phyloP scores from a whole-genome alignment of 2,113 vertebrate genomes.

The Myrmophylax atrothorax region DNA sequence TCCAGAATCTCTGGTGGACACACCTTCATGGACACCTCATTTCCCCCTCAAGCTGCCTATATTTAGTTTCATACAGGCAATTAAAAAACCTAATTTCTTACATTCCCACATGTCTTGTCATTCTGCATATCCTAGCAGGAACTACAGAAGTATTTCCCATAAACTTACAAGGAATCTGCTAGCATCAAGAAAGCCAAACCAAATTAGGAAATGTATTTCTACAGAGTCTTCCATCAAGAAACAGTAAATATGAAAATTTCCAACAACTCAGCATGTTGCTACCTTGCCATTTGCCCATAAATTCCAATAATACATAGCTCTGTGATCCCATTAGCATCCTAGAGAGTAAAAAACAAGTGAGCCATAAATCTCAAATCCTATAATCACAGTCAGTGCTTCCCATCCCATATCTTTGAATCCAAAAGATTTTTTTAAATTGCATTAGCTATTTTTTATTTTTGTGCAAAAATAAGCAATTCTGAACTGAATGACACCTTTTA shows the following conservation, averaged over 20 bases:
- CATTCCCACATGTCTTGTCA: not conserved
- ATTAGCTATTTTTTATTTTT: conserved; percentile 11
- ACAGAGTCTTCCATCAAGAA: conserved; percentile 24
- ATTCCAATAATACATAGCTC: conserved; percentile 39
- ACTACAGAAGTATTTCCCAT: not conserved
- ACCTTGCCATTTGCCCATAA: conserved; percentile 35
- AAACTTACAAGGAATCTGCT: not conserved
- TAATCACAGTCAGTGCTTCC: conserved; percentile 24
- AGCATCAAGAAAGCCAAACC: not conserved
- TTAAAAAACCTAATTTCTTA: not conserved
- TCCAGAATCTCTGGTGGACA: not conserved
- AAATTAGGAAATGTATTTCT: conserved; percentile 21
- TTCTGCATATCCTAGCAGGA: not conserved
- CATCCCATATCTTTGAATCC: not conserved
- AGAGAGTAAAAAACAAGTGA: conserved; percentile 48
- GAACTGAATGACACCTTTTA: not conserved
- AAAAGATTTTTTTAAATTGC: not conserved
- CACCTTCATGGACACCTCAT: not conserved
- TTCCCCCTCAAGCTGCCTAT: not conserved
- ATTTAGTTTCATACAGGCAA: not conserved
- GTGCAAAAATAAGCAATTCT: conserved; percentile 8
- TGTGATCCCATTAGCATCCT: conserved; percentile 40
- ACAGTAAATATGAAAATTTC: conserved; percentile 35
- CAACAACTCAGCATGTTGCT: conserved; percentile 38
- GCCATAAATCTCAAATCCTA: conserved; percentile 8